Evolutionary conservation across 2,113 vertebrate genomes (phyloP), one percentile per base, ranked within the genome.

Genomic region (Antigone vipio): DNA sequence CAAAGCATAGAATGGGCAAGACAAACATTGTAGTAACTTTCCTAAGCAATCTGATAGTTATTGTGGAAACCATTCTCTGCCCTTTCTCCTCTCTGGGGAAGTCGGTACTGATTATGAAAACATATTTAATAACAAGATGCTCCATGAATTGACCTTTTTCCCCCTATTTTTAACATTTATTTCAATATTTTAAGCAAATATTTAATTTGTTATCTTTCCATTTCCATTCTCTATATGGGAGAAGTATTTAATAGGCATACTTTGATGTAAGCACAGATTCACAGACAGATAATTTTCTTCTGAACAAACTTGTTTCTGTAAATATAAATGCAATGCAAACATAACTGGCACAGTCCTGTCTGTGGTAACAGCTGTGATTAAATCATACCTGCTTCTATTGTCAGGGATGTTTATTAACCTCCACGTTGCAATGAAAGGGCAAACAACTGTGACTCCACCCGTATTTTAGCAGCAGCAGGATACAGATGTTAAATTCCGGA

Each of bases 1-100:
- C 91, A 95, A 78, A 92, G 81, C 93, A 82, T 3, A n/a, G 58
- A 93, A 96, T 16, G 64, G 75, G 95, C 90, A 95, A 97, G 91
- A 76, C 91, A 96, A 97, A 97, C 92, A 97, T 87, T 97, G 94
- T 77, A 90, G 90, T 95, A 92, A 94, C 94, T 77, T 95, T 88
- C 59, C 53, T 9, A 63, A 93, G 86, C 71, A 89, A 90, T 12
- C 58, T 21, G 23, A 86, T n/a, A 79, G 74, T 63, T 79, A 44
- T 11, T 14, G 7, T 66, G 53, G 72, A 89, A 95, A 87, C 45
- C 0, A 3, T 80, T 60, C 85, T 66, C 73, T 63, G 74, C 47
- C 74, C 59, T 89, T 92, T 79, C 40, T 58, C 21, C 42, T 79
- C 89, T 62, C 67, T 52, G 45, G 60, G 40, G 52, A 79, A 96